Evolutionary conservation across 2,113 vertebrate genomes (phyloP).

Genomic region (Globicephala melas): DNA sequence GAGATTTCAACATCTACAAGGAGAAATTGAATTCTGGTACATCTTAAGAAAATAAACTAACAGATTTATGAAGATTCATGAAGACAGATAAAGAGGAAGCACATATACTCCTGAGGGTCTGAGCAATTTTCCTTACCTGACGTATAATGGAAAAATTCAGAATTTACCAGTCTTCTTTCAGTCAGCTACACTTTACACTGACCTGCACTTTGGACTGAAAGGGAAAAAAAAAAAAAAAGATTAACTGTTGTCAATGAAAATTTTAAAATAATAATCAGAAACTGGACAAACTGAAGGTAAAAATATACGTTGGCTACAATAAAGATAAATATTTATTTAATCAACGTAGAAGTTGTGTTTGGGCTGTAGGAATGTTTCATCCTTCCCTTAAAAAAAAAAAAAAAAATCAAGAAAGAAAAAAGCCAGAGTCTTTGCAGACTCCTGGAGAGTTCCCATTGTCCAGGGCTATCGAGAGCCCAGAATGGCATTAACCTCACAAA

Average conservation of each 20-base stretch:
- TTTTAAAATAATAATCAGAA: slow-evolving; percentile 80
- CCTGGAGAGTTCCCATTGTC: slow-evolving; percentile 85
- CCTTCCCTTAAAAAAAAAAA: slow-evolving; percentile 69
- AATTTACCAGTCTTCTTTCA: slow-evolving; percentile 74
- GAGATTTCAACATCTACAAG: slow-evolving; percentile 69
- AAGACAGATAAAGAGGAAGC: slow-evolving; percentile 71
- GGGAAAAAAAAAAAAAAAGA: slow-evolving; percentile 63
- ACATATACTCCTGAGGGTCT: slow-evolving; percentile 70
- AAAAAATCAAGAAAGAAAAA: slow-evolving; percentile 81
- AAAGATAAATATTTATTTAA: slow-evolving; percentile 85
- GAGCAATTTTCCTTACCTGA: slow-evolving; percentile 76
- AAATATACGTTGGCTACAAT: slow-evolving; percentile 80
- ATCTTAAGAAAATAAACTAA: slow-evolving; percentile 65
- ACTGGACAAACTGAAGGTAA: slow-evolving; percentile 78
- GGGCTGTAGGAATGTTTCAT: slow-evolving; percentile 85
- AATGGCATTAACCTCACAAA: slow-evolving; percentile 88
- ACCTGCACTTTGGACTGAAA: slow-evolving; percentile 88
- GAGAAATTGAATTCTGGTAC: slow-evolving; percentile 71
- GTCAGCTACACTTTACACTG: slow-evolving; percentile 83
- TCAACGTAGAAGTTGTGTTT: slow-evolving; percentile 83
- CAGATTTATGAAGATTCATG: slow-evolving; percentile 63
- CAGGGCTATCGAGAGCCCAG: slow-evolving; percentile 84
- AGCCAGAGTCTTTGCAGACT: slow-evolving; percentile 84
- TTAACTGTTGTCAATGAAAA: slow-evolving; percentile 79
- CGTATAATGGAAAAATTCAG: slow-evolving; percentile 79